These are phyloP conservation scores for Panorpa germanica DNA, from an alignment of 2,888 invertebrate species.

Conservation along the genomic window DNA sequence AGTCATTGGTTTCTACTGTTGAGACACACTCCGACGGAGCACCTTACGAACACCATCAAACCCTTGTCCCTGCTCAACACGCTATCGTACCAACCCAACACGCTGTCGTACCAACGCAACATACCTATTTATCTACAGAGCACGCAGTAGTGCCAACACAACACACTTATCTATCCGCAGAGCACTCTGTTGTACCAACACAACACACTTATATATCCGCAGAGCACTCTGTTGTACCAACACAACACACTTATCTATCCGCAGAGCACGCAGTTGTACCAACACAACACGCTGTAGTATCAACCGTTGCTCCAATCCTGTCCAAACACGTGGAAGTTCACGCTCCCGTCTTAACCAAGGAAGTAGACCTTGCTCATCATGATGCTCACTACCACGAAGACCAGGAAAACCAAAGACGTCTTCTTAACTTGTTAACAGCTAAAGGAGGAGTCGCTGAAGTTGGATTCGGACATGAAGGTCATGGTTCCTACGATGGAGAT, in stretches of 20 bases:
- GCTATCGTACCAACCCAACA: slow-evolving; percentile 9
- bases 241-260: slow-evolving; percentile 15
- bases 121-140: slow-evolving; percentile 11
- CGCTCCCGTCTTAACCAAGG: too few relatives aligned
- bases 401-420: slow-evolving; percentile 26
- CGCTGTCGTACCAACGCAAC: slow-evolving; percentile 10
- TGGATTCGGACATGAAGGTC: slow-evolving; percentile 20
- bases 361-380: too few relatives aligned
- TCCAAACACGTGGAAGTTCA: slow-evolving; percentile 6
- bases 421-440: slow-evolving; percentile 29
- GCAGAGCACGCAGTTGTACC: slow-evolving; percentile 9
- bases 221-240: slow-evolving; percentile 18
- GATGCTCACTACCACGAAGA: too few relatives aligned
- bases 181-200: slow-evolving; percentile 8
- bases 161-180: slow-evolving; percentile 7
- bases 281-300: slow-evolving; percentile 1
- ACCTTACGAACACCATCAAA: slow-evolving; percentile 11
- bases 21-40: slow-evolving; percentile 11
- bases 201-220: slow-evolving; percentile 12
- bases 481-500: slow-evolving; percentile 22
- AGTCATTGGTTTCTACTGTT: slow-evolving; percentile 10
- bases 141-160: slow-evolving; percentile 9
- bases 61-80: slow-evolving; percentile 11
- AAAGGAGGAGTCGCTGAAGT: slow-evolving; percentile 23
- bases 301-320: neutral